Conservation (phyloP, 1,140 invertebrate genomes). For the Drosophila albomicans region DNA sequence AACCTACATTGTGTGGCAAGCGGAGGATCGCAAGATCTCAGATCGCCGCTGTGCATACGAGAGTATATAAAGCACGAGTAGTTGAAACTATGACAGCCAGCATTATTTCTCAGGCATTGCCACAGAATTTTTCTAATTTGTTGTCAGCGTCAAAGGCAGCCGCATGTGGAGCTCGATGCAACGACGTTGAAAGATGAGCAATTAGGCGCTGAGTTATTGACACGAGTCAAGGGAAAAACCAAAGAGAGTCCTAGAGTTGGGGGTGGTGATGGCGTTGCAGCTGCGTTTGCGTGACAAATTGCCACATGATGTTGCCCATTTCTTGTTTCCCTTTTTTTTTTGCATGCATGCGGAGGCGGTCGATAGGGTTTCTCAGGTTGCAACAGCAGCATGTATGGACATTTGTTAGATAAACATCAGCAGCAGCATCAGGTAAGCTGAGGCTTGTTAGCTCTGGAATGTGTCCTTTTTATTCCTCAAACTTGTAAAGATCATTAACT, state of each 20-base stretch:
- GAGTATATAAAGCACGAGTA: conserved; percentile 38
- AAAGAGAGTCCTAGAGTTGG: not conserved
- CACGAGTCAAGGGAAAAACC: conserved; percentile 50
- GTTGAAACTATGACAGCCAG: conserved; percentile 63
- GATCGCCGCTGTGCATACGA: conserved; percentile 12
- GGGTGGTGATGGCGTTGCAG: conserved; percentile 19
- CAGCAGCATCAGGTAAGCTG: conserved; percentile 38
- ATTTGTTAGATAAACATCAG: conserved; percentile 73
- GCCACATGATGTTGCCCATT: conserved; percentile 64
- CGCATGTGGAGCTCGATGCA: conserved; percentile 17
- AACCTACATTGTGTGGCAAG: conserved; percentile 68
- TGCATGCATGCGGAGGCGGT: conserved; percentile 40
- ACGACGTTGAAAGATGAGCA: conserved; percentile 79
- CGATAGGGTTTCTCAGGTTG: conserved; percentile 36
- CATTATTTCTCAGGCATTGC: conserved; percentile 58
- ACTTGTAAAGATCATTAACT: not conserved
- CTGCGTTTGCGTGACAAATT: conserved; percentile 72
- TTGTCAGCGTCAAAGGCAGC: conserved; percentile 40
- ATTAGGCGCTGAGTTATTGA: conserved; percentile 81
- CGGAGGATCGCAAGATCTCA: not conserved
- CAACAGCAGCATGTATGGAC: conserved; percentile 40
- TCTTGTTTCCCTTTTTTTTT: conserved; percentile 25
- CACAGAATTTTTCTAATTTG: conserved; percentile 58
- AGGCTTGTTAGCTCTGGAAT: conserved; percentile 30
- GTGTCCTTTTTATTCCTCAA: not conserved